Evolutionary conservation across 2,888 invertebrate species (phyloP).

Genomic region (Augochlorella aurata): DNA sequence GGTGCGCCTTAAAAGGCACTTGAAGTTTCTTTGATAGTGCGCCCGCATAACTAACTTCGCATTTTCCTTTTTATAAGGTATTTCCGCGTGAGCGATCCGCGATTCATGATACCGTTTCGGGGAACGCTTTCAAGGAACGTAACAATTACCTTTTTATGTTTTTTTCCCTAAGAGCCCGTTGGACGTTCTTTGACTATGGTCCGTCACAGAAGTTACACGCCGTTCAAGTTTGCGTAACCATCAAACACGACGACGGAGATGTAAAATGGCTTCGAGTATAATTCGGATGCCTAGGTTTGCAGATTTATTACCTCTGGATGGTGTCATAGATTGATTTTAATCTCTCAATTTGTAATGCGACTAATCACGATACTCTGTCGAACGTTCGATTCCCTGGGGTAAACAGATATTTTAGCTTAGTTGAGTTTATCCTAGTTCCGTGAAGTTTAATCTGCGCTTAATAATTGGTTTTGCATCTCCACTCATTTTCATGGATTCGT

Average conservation of each 20-base stretch:
- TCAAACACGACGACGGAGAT: neutral
- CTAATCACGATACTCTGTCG: neutral
- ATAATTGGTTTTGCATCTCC: too few species aligned
- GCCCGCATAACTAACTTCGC: conserved; percentile 31
- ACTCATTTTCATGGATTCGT: too few species aligned
- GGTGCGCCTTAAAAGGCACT: conserved; percentile 3
- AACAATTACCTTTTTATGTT: neutral
- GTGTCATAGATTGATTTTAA: neutral
- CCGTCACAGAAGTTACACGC: neutral
- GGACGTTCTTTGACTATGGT: neutral
- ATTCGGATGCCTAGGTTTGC: neutral
- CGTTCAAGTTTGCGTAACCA: neutral
- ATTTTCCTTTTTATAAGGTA: conserved; percentile 20
- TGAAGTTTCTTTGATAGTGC: conserved; percentile 17
- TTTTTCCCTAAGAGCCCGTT: neutral
- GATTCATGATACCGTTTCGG: conserved; percentile 11
- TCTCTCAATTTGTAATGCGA: neutral
- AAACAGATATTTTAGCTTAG: too few species aligned
- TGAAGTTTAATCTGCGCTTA: too few species aligned
- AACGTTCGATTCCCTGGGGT: too few species aligned
- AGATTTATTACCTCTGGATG: neutral
- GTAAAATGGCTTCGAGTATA: neutral
- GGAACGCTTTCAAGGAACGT: neutral
- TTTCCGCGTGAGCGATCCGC: conserved; percentile 10
- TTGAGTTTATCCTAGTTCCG: too few species aligned